Percentiles rank a stretch among this genome's conserved stretches.
phyloP scores from a whole-genome alignment of 2,888 invertebrate species.

The Hirtodrosophila confusa region DNA sequence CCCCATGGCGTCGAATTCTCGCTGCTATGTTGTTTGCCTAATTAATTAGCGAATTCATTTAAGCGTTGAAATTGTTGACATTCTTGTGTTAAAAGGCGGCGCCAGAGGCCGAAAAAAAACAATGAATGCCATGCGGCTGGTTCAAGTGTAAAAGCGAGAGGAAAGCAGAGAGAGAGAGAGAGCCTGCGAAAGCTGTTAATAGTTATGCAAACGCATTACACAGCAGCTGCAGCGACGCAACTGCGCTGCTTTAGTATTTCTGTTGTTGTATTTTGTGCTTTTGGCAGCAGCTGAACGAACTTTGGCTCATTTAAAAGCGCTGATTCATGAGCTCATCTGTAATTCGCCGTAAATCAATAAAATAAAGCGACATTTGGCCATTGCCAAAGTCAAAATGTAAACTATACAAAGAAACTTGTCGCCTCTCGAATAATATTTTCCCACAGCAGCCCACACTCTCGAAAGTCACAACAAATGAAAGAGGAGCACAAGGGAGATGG shows the following conservation, averaged over 20 bases:
- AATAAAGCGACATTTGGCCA: constrained; percentile 15
- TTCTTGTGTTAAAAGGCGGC: constrained; percentile 30
- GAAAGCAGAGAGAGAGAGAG: not conserved
- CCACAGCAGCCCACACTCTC: constrained; percentile 50
- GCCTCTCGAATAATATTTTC: constrained; percentile 45
- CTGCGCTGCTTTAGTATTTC: constrained; percentile 1
- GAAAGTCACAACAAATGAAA: constrained; percentile 50
- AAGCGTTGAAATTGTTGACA: constrained; percentile 41
- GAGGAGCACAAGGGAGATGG: not conserved
- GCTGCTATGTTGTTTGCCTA: constrained; percentile 33
- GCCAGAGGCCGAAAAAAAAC: constrained; percentile 11
- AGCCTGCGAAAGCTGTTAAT: not conserved
- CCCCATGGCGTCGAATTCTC: constrained; percentile 4
- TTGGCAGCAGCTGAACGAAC: too few relatives aligned
- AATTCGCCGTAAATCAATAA: constrained; percentile 41
- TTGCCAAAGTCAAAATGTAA: constrained; percentile 35
- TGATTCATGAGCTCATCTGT: constrained; percentile 49
- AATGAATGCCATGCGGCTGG: not conserved
- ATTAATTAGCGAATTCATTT: constrained; percentile 58
- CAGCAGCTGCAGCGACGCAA: too few relatives aligned
- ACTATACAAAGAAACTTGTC: constrained; percentile 44
- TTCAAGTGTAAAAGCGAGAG: not conserved
- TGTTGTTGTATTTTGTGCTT: not conserved
- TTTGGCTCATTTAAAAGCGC: not conserved
- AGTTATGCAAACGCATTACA: constrained; percentile 10